Base-by-base conservation (phyloP, 2,888 invertebrate species). In the Cylloceria caligata region DNA sequence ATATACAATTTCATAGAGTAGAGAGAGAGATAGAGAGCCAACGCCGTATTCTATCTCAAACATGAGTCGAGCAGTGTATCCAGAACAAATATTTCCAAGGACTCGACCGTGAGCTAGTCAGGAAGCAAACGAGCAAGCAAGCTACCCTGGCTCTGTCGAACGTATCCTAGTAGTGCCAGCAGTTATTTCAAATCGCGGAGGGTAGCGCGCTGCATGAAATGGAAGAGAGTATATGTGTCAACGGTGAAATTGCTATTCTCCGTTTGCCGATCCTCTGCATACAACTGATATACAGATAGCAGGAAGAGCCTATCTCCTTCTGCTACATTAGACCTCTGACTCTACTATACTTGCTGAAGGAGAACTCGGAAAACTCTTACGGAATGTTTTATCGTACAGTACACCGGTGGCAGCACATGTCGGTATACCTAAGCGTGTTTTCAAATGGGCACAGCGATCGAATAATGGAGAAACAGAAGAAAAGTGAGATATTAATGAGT, bases 71-170 rank as follows among this genome's bases (percentile, higher is more conserved):
- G 69, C 55, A 13, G 69, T 71, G 24, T 71, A 57, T 71, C 55
- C 57, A 39, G 69, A 71, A 71, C 69, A 71, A 71, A 71, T 71
- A 71, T 71, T 71, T 71, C 69, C 69, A 71, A 71, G 69, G 69
- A 71, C 69, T 71, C 69, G 42, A 71, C 55, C 69, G 52, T 68
- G 55, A 71, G 69, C 55, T 19, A 27, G 69, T 27, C 57, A 57
- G 69, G 69, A 71, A 69, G 52, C 36, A n/a, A 49, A 36, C 21
- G 57, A 71, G 42, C 69, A 42, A 42, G 55, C 69, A 16, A 55
- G 7, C 55, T 21, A 27, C 55, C 55, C 16, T 27, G 24, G 69
- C 42, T 57, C 69, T 27, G 42, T 71, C 69, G 57, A 57, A 71
- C 69, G 57, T 42, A 52, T 39, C 27, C 21, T 16, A 30, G 69